phyloP scores from a whole-genome alignment of 2,113 vertebrate genomes.

The Laterallus jamaicensis region DNA sequence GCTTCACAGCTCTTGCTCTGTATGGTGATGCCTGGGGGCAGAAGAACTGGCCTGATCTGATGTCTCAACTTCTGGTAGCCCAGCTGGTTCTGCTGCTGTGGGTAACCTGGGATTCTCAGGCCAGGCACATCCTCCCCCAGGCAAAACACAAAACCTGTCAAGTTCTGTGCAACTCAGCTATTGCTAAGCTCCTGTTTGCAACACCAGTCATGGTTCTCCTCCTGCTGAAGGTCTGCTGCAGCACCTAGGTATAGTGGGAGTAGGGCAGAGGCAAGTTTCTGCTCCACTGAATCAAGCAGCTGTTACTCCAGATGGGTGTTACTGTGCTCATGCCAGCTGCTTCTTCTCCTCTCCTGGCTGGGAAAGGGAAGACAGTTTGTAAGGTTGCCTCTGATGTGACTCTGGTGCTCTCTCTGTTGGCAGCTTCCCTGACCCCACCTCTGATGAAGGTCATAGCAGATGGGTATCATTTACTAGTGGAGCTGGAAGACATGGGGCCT shows the following conservation, averaged over 20 bases:
- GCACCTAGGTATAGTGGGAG: not conserved
- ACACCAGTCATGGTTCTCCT: not conserved
- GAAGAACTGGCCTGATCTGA: not conserved
- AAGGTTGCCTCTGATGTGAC: not conserved
- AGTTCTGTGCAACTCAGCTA: not conserved
- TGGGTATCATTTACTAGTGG: conserved; percentile 65
- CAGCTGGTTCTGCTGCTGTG: not conserved
- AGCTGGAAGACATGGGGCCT: conserved; percentile 75
- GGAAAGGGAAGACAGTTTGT: not conserved
- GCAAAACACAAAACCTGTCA: not conserved
- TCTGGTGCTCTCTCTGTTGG: conserved; percentile 25
- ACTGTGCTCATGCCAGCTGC: not conserved
- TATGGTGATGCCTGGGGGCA: not conserved
- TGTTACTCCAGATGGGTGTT: not conserved
- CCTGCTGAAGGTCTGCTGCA: not conserved
- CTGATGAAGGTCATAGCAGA: conserved; percentile 52
- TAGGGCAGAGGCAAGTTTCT: not conserved
- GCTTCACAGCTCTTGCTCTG: not conserved
- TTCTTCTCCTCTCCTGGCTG: not conserved
- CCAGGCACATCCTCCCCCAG: not conserved
- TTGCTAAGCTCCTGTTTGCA: not conserved
- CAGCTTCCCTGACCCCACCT: conserved; percentile 75
- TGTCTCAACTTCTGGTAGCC: not conserved
- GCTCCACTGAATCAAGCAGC: not conserved
- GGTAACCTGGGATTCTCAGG: not conserved